Evolutionary conservation across 1,140 invertebrate genomes (phyloP).

Genomic region (Pentalonia nigronervosa): DNA sequence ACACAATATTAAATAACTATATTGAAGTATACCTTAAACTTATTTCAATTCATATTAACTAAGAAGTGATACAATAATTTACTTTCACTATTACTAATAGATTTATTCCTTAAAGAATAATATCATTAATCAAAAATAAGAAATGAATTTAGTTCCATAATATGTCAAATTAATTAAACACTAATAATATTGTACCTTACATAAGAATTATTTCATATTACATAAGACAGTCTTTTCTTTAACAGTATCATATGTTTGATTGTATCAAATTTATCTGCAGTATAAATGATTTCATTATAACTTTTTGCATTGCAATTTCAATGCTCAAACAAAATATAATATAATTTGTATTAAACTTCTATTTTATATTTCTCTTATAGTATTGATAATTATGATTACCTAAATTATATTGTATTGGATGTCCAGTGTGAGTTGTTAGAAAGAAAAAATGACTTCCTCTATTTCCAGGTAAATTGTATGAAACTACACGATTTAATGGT

Average conservation of each 20-base stretch:
- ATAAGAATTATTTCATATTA: slow-evolving; percentile 40
- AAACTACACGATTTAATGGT: slow-evolving; percentile 68
- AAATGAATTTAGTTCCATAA: slow-evolving; percentile 44
- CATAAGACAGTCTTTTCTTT: slow-evolving; percentile 57
- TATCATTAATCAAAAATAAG: slow-evolving; percentile 42
- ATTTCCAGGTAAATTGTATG: slow-evolving; percentile 73
- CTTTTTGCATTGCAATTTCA: not conserved
- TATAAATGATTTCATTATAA: not conserved
- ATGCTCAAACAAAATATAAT: slow-evolving; percentile 27
- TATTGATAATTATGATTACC: slow-evolving; percentile 51
- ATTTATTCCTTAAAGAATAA: slow-evolving; percentile 35
- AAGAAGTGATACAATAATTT: slow-evolving; percentile 40
- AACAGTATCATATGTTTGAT: slow-evolving; percentile 48
- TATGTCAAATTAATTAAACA: slow-evolving; percentile 54
- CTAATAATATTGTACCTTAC: slow-evolving; percentile 47
- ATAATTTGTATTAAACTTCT: slow-evolving; percentile 36
- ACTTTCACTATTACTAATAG: slow-evolving; percentile 52
- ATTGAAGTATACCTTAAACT: not conserved
- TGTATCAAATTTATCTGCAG: slow-evolving; percentile 43
- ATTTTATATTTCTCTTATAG: slow-evolving; percentile 46
- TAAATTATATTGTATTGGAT: slow-evolving; percentile 61
- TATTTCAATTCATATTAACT: slow-evolving; percentile 48
- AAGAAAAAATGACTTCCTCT: slow-evolving; percentile 78
- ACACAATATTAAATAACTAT: slow-evolving; percentile 45
- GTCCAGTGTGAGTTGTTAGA: slow-evolving; percentile 71